Percentiles rank a stretch among this genome's conserved stretches.
Conservation (phyloP, 2,113 vertebrate species). For the Rafetus swinhoei region DNA sequence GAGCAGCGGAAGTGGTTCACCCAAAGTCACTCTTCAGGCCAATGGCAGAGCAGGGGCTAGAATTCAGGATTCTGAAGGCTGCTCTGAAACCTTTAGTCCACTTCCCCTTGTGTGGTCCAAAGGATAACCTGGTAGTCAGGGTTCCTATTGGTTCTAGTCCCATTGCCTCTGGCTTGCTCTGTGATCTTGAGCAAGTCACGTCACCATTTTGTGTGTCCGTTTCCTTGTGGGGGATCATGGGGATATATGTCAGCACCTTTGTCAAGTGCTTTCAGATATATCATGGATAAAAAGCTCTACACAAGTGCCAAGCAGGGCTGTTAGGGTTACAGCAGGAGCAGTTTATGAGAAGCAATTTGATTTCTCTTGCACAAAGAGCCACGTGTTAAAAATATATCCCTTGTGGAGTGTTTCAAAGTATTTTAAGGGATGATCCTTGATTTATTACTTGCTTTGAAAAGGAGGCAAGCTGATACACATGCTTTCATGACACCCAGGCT, state of each 20-base stretch:
- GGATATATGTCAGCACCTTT: not conserved
- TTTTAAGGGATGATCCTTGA: not conserved
- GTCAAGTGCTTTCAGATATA: not conserved
- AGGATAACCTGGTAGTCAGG: not conserved
- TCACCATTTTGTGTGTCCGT: not conserved
- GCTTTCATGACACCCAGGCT: rapidly evolving
- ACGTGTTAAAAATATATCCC: not conserved
- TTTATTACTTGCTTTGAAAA: not conserved
- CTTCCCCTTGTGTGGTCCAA: not conserved
- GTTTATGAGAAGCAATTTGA: not conserved
- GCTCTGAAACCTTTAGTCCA: not conserved
- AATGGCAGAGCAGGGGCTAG: not conserved
- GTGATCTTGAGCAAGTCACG: rapidly evolving
- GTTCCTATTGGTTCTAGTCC: not conserved
- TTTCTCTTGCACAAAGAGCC: not conserved
- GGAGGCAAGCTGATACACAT: rapidly evolving
- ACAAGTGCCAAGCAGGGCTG: rapidly evolving
- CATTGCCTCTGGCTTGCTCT: not conserved
- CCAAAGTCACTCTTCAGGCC: not conserved
- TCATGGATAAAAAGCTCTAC: not conserved
- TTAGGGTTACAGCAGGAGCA: rapidly evolving
- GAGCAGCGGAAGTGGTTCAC: not conserved
- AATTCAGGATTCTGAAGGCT: not conserved
- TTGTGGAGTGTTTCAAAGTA: rapidly evolving
- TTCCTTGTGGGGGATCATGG: rapidly evolving